Conservation (phyloP, 2,888 invertebrate species). For the Antitype chi region DNA sequence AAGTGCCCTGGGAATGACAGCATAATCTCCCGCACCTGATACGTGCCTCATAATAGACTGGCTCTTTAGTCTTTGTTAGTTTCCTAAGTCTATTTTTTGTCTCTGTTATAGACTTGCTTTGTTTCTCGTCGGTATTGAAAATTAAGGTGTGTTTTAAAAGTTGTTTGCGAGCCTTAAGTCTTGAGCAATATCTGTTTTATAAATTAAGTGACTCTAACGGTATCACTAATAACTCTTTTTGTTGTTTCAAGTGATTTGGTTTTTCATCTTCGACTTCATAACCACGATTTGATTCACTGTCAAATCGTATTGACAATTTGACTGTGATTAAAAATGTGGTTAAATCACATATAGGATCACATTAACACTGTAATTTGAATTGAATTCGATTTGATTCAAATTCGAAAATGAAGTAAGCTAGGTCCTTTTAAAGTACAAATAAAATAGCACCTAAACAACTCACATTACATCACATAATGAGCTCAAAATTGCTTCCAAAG, state of each 20-base stretch:
- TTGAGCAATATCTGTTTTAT: neutral
- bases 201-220: neutral
- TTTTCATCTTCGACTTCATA: neutral
- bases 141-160: neutral
- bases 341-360: neutral
- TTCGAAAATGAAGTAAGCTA: neutral
- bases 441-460: neutral
- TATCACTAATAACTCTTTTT: neutral
- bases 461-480: neutral
- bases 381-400: neutral
- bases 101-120: slow-evolving; percentile 29
- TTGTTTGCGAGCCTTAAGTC: neutral
- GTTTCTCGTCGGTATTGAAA: slow-evolving; percentile 18
- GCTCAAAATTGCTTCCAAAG: neutral
- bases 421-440: neutral
- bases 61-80: slow-evolving; percentile 18
- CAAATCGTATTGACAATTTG: neutral
- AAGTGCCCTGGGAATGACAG: slow-evolving; percentile 78
- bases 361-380: neutral
- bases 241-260: neutral
- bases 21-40: slow-evolving; percentile 69
- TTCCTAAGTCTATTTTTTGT: slow-evolving; percentile 10
- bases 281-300: neutral
- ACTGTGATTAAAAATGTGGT: too few species aligned
- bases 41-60: slow-evolving; percentile 40